These are phyloP conservation scores for Octodon degus DNA, from an alignment of 2,113 vertebrate species.

Conservation along the genomic window DNA sequence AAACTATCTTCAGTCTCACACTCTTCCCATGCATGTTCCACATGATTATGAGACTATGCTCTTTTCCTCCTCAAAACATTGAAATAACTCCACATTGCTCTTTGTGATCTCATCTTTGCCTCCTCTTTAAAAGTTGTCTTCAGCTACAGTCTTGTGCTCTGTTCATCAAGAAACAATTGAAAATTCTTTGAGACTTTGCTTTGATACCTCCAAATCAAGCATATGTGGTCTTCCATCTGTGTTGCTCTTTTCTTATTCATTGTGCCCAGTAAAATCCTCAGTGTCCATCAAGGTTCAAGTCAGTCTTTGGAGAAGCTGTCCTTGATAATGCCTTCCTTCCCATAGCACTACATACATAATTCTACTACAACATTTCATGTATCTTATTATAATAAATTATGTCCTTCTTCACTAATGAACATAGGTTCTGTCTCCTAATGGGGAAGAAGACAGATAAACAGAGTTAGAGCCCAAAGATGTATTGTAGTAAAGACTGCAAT, in stretches of 20 bases:
- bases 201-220: constrained; percentile 41
- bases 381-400: constrained; percentile 42
- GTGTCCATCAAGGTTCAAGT: constrained; percentile 9
- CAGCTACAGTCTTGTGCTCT: background rate
- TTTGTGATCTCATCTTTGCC: background rate
- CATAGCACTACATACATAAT: background rate
- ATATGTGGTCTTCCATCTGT: constrained; percentile 24
- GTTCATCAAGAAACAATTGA: background rate
- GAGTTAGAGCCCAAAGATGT: background rate
- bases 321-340: constrained; percentile 18
- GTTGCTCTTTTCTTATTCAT: constrained; percentile 51
- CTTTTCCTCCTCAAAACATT: background rate
- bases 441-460: background rate
- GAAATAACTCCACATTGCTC: background rate
- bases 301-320: background rate
- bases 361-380: background rate
- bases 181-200: constrained; percentile 15
- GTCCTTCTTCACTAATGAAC: background rate
- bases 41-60: background rate
- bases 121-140: constrained; percentile 48
- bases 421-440: constrained; percentile 4
- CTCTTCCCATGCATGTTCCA: background rate
- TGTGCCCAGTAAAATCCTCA: constrained; percentile 21
- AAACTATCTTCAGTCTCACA: background rate
- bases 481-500: background rate